A percentile compares a stretch with the other conserved stretches of the same genome.
These are phyloP conservation scores for Gymnobelideus leadbeateri DNA, from an alignment of 2,113 vertebrate species.

Conservation along the genomic window DNA sequence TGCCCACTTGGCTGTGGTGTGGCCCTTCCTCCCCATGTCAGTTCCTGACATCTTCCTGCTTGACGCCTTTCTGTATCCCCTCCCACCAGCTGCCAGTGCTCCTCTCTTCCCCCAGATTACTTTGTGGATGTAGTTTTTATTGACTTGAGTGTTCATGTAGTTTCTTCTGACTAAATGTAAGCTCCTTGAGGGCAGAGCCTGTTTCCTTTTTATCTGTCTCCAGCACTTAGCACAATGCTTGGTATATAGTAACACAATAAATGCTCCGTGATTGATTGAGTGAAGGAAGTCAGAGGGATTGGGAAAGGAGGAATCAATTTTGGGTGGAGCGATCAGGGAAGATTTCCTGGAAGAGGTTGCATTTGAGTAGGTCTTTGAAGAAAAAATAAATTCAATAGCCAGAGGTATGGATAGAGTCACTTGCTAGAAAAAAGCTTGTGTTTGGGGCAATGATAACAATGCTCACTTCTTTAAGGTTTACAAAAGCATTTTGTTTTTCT, in stretches of 20 bases:
- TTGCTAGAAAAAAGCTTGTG: too few species aligned
- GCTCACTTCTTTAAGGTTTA: background rate
- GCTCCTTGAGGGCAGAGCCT: background rate
- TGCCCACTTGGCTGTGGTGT: background rate
- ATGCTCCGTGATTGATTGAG: background rate
- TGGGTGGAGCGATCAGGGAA: background rate
- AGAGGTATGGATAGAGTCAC: too few species aligned
- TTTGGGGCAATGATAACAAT: background rate
- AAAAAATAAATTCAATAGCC: background rate
- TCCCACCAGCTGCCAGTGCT: background rate
- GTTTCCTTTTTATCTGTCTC: background rate
- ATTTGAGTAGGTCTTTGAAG: background rate
- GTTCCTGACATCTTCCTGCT: background rate
- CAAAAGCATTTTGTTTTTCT: background rate
- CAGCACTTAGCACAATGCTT: background rate
- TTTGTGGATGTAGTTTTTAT: background rate
- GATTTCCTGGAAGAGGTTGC: background rate
- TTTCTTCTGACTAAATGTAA: background rate
- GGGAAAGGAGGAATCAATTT: background rate
- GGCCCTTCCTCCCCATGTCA: background rate
- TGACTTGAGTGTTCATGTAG: background rate
- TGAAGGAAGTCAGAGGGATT: background rate
- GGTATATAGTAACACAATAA: background rate
- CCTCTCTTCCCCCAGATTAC: background rate
- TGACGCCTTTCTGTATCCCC: background rate